Conservation (phyloP, 2,888 invertebrate species). For the Drosophila melanosoma region DNA sequence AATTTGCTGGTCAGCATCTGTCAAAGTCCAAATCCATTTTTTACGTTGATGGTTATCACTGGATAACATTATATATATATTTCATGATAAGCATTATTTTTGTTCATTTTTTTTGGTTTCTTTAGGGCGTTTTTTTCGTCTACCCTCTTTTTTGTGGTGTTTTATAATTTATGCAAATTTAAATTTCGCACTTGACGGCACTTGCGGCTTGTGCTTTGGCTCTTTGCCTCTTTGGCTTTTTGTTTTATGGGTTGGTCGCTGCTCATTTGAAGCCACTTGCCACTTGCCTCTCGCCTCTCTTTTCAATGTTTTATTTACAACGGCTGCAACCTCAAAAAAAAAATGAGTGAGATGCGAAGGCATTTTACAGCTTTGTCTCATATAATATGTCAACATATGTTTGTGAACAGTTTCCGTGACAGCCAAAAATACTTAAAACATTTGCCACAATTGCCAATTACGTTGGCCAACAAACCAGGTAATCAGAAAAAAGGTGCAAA, state of each 20-base stretch:
- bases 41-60: slow-evolving; percentile 6
- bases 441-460: slow-evolving; percentile 45
- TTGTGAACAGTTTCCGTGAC: slow-evolving; percentile 19
- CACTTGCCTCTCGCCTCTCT: slow-evolving; percentile 25
- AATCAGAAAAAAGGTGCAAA: slow-evolving; percentile 48
- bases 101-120: slow-evolving; percentile 40
- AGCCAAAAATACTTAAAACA: slow-evolving; percentile 19
- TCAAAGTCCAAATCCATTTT: not conserved
- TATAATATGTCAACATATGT: slow-evolving; percentile 46
- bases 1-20: slow-evolving; percentile 25
- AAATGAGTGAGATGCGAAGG: not conserved
- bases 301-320: slow-evolving; percentile 49
- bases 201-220: slow-evolving; percentile 58
- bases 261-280: slow-evolving; percentile 59
- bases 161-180: slow-evolving; percentile 76
- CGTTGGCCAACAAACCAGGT: slow-evolving; percentile 22
- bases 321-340: not conserved
- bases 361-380: slow-evolving; percentile 20
- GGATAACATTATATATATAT: slow-evolving; percentile 67
- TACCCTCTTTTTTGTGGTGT: slow-evolving; percentile 37
- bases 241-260: slow-evolving; percentile 59
- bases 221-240: slow-evolving; percentile 53
- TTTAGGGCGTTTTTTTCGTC: slow-evolving; percentile 20
- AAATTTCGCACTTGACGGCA: slow-evolving; percentile 77
- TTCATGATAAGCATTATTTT: slow-evolving; percentile 53